Base-by-base conservation (phyloP, 2,113 vertebrate species). In the Donacobius atricapilla region DNA sequence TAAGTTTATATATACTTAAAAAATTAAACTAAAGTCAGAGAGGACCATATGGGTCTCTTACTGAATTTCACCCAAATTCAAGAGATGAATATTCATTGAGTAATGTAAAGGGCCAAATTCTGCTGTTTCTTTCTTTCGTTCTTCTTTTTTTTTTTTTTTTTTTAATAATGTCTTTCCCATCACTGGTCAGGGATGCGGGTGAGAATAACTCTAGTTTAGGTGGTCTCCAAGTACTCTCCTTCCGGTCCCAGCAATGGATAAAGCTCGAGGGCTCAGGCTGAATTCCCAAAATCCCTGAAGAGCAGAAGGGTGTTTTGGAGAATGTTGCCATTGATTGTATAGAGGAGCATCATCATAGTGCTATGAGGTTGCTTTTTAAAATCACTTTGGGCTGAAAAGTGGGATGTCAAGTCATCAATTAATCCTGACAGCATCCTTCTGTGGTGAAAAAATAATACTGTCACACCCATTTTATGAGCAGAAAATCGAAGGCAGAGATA, bases 381-480 rank as follows among this genome's bases (percentile, higher is more conserved):
- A 77, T 86, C 35, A 28, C 57, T 87, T 90, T n/a, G 48, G 82
- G 60, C 90, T 92, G 90, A 93, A 93, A 91, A 97, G 79, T 73
- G 85, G 87, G 85, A 66, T 94, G 87, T 96, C 90, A 96, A 96
- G 50, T 65, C 78, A 90, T 95, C 94, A 96, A 66, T 96, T 94
- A 96, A 91, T 93, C 87, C 78, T 96, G 95, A 96, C 92, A 96
- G 87, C 88, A 79, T 91, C 94, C 93, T 94, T 97, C 93, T 96
- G 94, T 96, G 87, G 87, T 96, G 93, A 89, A 97, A 60, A 96
- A 93, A 66, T 80, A 94, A 91, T 87, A 88, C 39, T 47, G 50
- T 89, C 85, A 85, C 93, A 42, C 87, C 93, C 90, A 15, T 96
- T 89, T 96, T 85, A 42, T 61, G 83, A 82, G 83, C 75, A 65